Conservation (phyloP, 2,888 invertebrate genomes). For the Philonicus albiceps region DNA sequence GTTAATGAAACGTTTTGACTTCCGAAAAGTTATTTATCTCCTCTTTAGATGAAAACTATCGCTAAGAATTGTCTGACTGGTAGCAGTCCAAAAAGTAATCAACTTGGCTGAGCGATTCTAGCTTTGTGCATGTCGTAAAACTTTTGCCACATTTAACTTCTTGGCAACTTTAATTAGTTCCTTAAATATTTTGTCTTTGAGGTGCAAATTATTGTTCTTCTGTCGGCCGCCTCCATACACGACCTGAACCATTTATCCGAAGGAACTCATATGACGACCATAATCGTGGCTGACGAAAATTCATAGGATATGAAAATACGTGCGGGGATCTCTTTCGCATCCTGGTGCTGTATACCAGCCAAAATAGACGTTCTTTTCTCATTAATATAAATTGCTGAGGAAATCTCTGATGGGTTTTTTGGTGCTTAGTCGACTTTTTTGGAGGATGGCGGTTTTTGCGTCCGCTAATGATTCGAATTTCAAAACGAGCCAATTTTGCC, state of each 20-base stretch:
- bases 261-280: neutral
- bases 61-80: neutral
- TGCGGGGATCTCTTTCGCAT: neutral
- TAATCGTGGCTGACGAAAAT: neutral
- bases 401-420: neutral
- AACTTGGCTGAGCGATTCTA: neutral
- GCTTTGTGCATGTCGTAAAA: neutral
- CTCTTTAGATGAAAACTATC: neutral
- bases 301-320: neutral
- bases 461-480: neutral
- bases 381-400: constrained; percentile 7
- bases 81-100: neutral
- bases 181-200: neutral
- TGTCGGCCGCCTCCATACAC: neutral
- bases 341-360: neutral
- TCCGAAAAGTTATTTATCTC: neutral
- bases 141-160: neutral
- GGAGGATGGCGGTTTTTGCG: neutral
- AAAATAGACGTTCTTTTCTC: neutral
- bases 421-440: neutral
- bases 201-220: constrained; percentile 5
- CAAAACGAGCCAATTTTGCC: neutral
- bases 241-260: neutral
- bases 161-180: constrained; percentile 10
- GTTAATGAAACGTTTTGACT: neutral